A percentile compares a stretch with the other conserved stretches of the same genome.
These are phyloP conservation scores for Cheilinus undulatus DNA, from an alignment of 2,113 vertebrate genomes.

Conservation along the genomic window DNA sequence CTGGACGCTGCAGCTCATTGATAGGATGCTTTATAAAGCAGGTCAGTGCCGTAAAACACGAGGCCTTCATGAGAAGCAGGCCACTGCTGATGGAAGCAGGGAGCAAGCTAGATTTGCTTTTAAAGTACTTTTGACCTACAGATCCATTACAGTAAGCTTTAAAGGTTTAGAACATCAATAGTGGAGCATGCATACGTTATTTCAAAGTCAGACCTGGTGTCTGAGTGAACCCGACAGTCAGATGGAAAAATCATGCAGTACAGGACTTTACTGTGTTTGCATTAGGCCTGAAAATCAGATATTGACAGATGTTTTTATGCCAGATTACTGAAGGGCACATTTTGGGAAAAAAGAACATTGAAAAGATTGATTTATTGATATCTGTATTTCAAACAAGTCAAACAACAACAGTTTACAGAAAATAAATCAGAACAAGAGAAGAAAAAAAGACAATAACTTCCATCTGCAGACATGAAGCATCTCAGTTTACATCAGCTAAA, in stretches of 20 bases:
- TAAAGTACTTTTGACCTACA: slow-evolving; percentile 47
- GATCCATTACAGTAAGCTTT: slow-evolving; percentile 33
- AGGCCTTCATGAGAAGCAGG: slow-evolving; percentile 71
- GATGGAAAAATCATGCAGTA: background rate
- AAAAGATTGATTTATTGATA: too few species aligned
- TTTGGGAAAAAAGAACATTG: too few species aligned
- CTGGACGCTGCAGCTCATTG: slow-evolving; percentile 85
- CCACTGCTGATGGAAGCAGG: slow-evolving; percentile 45
- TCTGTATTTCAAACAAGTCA: too few species aligned
- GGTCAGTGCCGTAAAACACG: slow-evolving; percentile 87
- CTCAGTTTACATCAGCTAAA: too few species aligned
- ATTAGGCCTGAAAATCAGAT: background rate
- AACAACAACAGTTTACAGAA: too few species aligned
- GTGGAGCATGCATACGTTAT: slow-evolving; percentile 13
- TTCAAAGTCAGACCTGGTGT: slow-evolving; percentile 13
- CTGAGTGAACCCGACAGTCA: background rate
- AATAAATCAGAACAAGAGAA: too few species aligned
- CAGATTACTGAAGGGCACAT: too few species aligned
- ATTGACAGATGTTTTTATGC: too few species aligned
- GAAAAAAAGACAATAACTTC: too few species aligned
- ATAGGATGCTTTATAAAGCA: slow-evolving; percentile 82
- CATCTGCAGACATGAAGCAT: too few species aligned
- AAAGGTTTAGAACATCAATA: slow-evolving; percentile 18
- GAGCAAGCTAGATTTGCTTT: slow-evolving; percentile 55
- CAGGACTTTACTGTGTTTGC: background rate